Evolutionary conservation across 2,888 invertebrate species (phyloP).

Genomic region (Drosophila vallismaia): DNA sequence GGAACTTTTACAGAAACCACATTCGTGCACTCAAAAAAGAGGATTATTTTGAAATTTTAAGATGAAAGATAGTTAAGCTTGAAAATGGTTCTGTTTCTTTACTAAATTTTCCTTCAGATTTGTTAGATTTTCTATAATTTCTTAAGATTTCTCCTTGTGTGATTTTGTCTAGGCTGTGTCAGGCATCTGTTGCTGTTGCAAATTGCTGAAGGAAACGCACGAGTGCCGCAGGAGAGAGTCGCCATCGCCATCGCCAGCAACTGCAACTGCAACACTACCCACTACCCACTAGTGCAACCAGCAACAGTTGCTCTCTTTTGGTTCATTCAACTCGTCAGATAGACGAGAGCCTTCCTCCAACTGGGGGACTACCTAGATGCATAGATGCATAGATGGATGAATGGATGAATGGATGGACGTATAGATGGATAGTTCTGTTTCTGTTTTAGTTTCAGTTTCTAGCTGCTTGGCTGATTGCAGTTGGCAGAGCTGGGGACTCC

Average conservation of each 20-base stretch:
- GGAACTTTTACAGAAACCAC: constrained; percentile 58
- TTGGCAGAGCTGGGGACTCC: constrained; percentile 48
- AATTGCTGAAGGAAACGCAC: constrained; percentile 79
- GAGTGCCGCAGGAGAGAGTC: constrained; percentile 65
- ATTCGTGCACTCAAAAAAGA: constrained; percentile 11
- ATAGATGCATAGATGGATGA: constrained; percentile 49
- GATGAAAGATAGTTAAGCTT: no score
- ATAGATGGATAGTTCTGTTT: constrained; percentile 38
- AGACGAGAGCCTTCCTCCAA: constrained; percentile 42
- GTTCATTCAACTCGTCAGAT: constrained; percentile 71
- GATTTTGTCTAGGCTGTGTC: constrained; percentile 40
- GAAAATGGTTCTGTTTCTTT: no score
- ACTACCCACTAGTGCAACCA: constrained; percentile 9
- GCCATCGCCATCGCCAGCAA: constrained; percentile 20
- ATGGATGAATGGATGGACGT: constrained; percentile 40
- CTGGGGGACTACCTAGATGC: constrained; percentile 19
- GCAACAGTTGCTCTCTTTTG: constrained; percentile 58
- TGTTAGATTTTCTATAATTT: no score
- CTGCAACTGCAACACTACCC: constrained; percentile 13
- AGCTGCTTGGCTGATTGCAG: constrained; percentile 71
- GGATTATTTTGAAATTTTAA: background rate
- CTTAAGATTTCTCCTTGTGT: background rate
- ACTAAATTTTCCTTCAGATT: no score
- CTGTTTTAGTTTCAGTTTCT: constrained; percentile 41
- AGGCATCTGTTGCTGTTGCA: constrained; percentile 68